Percentiles rank a stretch among this genome's conserved stretches.
Evolutionary conservation across 2,113 vertebrate genomes (phyloP).

Genomic region (Pseudopodoces humilis): DNA sequence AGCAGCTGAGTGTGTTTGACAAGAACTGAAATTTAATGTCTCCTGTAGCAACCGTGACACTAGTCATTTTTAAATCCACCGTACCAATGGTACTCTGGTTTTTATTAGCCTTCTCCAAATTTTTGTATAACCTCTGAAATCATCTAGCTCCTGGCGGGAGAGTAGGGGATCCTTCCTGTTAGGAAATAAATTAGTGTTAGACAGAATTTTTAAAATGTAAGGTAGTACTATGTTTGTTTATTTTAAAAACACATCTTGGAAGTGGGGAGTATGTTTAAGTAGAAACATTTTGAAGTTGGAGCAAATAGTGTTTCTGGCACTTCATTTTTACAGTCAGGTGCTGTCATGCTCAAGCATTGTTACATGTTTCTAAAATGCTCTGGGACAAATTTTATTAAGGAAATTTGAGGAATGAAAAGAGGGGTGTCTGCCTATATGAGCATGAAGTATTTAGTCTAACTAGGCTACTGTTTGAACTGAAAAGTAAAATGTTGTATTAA

Average conservation of each 20-base stretch:
- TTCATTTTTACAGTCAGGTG: not conserved
- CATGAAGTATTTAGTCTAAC: not conserved
- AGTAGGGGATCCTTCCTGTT: not conserved
- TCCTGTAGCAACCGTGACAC: constrained; percentile 48
- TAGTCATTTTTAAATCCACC: constrained; percentile 6
- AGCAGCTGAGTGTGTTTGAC: constrained; percentile 54
- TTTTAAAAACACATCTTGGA: not conserved
- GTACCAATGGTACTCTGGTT: not conserved
- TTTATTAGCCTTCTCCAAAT: not conserved
- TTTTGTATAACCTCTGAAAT: not conserved
- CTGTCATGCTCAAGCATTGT: not conserved
- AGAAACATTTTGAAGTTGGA: not conserved
- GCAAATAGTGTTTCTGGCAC: not conserved
- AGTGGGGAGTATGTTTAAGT: not conserved
- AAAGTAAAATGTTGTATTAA: not conserved
- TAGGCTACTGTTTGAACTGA: not conserved
- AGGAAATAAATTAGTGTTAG: not conserved
- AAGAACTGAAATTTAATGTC: constrained; percentile 64
- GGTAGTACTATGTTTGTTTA: not conserved
- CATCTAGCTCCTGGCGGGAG: not conserved
- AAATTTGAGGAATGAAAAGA: not conserved
- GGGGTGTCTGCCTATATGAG: not conserved
- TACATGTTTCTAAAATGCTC: not conserved
- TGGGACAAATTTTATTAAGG: not conserved
- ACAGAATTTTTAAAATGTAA: not conserved